Conservation (phyloP, 2,113 vertebrate genomes). For the Sturnira hondurensis region DNA sequence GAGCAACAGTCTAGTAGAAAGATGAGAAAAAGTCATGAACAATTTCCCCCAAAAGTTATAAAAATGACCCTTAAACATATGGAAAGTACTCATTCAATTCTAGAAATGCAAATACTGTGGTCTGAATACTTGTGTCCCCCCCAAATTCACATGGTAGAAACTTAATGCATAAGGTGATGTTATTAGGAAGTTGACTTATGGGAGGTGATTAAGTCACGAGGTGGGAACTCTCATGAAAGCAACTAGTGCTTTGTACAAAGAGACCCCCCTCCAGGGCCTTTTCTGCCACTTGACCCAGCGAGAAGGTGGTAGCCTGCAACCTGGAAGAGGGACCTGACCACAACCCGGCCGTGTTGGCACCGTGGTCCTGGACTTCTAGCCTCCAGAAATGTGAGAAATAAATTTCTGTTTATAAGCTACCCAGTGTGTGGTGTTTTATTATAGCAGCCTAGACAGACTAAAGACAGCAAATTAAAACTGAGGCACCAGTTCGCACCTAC, state of each 20-base stretch:
- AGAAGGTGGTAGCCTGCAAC: neutral
- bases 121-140: neutral
- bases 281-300: neutral
- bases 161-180: neutral
- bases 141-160: neutral
- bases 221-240: neutral
- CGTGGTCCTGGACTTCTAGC: neutral
- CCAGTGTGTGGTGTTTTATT: neutral
- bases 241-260: neutral
- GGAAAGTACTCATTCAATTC: neutral
- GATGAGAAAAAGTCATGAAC: neutral
- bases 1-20: neutral
- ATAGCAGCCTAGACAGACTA: neutral
- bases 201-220: neutral
- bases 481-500: neutral
- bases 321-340: neutral
- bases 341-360: neutral
- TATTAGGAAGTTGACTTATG: neutral
- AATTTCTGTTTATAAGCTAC: neutral
- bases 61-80: neutral
- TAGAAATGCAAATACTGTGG: neutral
- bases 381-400: neutral
- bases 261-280: neutral
- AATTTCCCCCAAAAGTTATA: neutral
- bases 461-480: neutral